phyloP scores from a whole-genome alignment of 2,113 vertebrate genomes.

The Origma solitaria region DNA sequence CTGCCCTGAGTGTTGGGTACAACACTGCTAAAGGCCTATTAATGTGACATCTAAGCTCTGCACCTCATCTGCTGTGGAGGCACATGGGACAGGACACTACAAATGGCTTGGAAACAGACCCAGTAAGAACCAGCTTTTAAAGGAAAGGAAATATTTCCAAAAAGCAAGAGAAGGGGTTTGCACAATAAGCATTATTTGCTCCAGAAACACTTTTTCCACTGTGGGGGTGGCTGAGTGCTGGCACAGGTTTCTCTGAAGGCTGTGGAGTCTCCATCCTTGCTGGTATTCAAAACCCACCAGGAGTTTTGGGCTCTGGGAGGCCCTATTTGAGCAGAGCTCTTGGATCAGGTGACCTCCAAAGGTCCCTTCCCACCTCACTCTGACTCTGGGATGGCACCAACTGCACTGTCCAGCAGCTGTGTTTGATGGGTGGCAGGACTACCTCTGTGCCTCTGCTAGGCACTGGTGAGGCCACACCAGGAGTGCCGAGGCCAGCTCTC shows the following conservation, averaged over 20 bases:
- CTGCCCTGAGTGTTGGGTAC: not conserved
- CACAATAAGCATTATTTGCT: not conserved
- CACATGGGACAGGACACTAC: not conserved
- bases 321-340: not conserved
- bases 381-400: not conserved
- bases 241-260: not conserved
- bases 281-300: not conserved
- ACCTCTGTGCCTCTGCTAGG: not conserved
- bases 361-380: not conserved
- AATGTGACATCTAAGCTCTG: not conserved
- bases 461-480: no score
- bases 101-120: not conserved
- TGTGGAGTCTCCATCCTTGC: not conserved
- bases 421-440: not conserved
- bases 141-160: not conserved
- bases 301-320: not conserved
- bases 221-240: not conserved
- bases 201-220: not conserved
- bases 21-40: not conserved
- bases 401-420: not conserved
- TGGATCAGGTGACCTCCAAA: not conserved
- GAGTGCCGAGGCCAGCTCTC: no score
- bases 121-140: not conserved
- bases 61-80: not conserved
- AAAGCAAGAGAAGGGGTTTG: not conserved